Conservation (phyloP, 2,797 vertebrate genomes). For the Sylvia borin region DNA sequence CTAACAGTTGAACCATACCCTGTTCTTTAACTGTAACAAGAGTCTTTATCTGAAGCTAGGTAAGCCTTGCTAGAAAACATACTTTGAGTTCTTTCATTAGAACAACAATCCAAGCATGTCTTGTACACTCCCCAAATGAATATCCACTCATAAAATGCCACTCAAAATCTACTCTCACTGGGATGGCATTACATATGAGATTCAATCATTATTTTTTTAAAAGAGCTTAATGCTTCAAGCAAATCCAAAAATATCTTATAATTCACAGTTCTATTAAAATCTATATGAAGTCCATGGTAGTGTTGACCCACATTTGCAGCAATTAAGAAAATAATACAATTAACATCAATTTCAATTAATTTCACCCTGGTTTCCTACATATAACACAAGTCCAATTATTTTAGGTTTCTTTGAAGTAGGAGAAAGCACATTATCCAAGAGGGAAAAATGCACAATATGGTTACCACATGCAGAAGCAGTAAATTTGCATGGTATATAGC, state of each 20-base stretch:
- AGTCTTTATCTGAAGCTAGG: background rate
- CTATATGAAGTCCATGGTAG: slow-evolving; percentile 1
- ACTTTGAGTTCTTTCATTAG: background rate
- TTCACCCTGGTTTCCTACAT: slow-evolving; percentile 15
- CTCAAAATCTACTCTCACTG: background rate
- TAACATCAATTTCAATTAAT: slow-evolving; percentile 62
- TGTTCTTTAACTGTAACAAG: background rate
- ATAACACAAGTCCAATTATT: slow-evolving; percentile 48
- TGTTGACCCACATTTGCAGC: slow-evolving; percentile 55
- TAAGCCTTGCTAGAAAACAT: background rate
- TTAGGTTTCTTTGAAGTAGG: slow-evolving; percentile 52
- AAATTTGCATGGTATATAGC: background rate
- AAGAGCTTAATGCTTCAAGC: slow-evolving; percentile 29
- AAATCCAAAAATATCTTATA: slow-evolving; percentile 45
- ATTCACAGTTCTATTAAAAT: slow-evolving; percentile 56
- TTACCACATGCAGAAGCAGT: background rate
- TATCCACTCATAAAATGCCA: background rate
- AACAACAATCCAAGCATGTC: background rate
- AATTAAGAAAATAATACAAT: slow-evolving; percentile 60
- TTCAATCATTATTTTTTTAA: background rate
- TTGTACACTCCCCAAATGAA: background rate
- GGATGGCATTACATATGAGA: background rate
- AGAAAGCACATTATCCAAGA: slow-evolving; percentile 19
- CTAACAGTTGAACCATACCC: background rate
- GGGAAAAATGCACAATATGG: background rate